phyloP scores from a whole-genome alignment of 1,140 invertebrate genomes.

The Meloidogyne floridensis region DNA sequence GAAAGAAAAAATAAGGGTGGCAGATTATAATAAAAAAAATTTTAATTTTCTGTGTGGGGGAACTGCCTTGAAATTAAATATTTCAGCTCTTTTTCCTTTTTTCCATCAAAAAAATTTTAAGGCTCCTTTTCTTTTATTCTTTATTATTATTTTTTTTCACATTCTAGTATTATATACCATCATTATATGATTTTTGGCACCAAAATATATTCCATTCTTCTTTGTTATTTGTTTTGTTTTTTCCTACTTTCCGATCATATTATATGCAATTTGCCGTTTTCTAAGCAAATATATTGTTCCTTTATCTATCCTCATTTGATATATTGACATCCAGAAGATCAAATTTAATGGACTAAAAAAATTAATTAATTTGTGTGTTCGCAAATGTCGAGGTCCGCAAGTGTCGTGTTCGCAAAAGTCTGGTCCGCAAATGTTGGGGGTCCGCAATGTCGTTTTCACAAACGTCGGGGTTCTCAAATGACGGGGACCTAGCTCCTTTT shows the following conservation, averaged over 20 bases:
- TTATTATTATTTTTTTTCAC: not conserved
- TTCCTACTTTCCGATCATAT: not conserved
- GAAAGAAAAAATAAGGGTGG: not conserved
- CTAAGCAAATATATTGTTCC: not conserved
- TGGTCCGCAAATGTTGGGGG: too few species aligned
- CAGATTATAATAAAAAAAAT: not conserved
- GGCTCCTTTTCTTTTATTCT: not conserved
- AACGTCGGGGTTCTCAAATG: too few species aligned
- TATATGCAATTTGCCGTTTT: constrained; percentile 3
- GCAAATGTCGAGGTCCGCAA: too few species aligned
- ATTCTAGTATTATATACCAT: not conserved
- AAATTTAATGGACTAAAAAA: too few species aligned
- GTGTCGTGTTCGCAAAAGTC: too few species aligned
- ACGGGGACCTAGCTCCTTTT: too few species aligned
- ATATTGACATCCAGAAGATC: not conserved
- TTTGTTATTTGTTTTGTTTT: not conserved
- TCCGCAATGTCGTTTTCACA: too few species aligned
- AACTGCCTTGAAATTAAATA: not conserved
- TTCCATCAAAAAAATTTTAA: not conserved
- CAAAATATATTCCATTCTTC: not conserved
- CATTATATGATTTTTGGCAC: not conserved
- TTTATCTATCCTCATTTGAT: not conserved
- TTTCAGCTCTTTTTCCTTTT: not conserved
- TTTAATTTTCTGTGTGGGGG: not conserved
- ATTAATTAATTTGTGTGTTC: too few species aligned